Percentiles rank a stretch among this genome's conserved stretches.
Conservation (phyloP, 2,797 vertebrate genomes). For the Lithobates pipiens region DNA sequence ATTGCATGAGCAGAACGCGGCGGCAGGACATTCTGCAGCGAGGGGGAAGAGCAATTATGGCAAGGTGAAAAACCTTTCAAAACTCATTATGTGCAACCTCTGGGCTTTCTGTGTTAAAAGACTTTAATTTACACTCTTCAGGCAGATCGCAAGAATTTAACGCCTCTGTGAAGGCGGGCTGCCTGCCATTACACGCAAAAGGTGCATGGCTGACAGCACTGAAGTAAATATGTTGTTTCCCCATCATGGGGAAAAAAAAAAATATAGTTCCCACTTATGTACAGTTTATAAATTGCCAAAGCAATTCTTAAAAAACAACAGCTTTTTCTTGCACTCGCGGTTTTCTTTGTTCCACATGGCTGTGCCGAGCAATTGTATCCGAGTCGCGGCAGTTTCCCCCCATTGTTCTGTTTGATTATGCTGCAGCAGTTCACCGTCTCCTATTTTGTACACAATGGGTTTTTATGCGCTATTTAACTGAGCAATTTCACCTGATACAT, state of each 20-base stretch:
- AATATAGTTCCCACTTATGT: background rate
- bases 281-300: background rate
- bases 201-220: background rate
- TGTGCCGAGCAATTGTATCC: background rate
- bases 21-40: background rate
- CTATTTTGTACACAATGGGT: constrained; percentile 1
- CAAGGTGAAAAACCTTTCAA: background rate
- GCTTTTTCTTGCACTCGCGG: background rate
- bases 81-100: background rate
- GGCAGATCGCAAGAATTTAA: background rate
- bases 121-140: background rate
- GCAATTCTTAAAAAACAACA: background rate
- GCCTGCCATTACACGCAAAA: background rate
- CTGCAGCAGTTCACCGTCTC: constrained; percentile 5
- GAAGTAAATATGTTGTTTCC: background rate
- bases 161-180: background rate
- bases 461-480: constrained; percentile 26
- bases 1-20: background rate
- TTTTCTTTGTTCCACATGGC: constrained; percentile 32
- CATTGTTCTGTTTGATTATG: constrained; percentile 43
- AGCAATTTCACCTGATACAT: background rate
- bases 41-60: background rate
- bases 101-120: background rate
- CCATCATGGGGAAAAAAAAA: background rate
- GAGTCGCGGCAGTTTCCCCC: background rate